Base-by-base conservation (phyloP, 53 echinoderm and acorn worm genomes). In the Crossaster papposus region DNA sequence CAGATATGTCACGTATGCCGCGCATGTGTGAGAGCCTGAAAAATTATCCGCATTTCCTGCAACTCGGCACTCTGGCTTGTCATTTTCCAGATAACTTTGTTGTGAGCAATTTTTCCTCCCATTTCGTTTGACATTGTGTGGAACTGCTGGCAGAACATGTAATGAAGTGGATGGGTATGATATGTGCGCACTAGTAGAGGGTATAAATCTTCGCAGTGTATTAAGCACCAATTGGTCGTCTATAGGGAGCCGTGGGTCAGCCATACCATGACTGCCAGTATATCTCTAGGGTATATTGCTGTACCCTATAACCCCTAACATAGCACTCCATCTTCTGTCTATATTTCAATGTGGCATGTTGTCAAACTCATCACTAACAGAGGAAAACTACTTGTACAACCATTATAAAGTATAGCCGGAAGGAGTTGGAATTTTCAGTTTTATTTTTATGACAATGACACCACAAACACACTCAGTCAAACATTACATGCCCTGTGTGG, bases 321-420 rank as follows among this genome's bases (percentile, higher is more conserved):
- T 84, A 84, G 84, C 84, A 65, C 84, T 51, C 84, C 52, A 65
- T 84, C 84, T 70, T 29, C 65, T 65, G 8, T 24, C 84, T 72
- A 72, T 84, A 72, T 84, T 84, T 84, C 84, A 84, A 84, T 71
- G 50, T 84, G 84, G 72, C 84, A 84, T 84, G 84, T 84, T 84
- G 84, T 84, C 72, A 84, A 84, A 84, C 84, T 84, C 70, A 36
- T 84, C 84, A 70, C n/a, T n/a, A n/a, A 84, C 30, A 29, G 30
- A 51, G 36, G 51, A 72, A 72, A 52, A 82, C 68, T 82, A 62
- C 36, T 17, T 34, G 15, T 35, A 36, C 65, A 82, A 68, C 65
- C 37, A 35, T 58, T 53, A 51, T 24, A 51, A 28, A 26, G 30
- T 79, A 51, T 17, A 79, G 51, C 79, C 38, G 23, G 51, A 26